Evolutionary conservation across 2,888 invertebrate genomes (phyloP), one percentile per base, ranked within the genome.

Genomic region (Dryobota labecula): DNA sequence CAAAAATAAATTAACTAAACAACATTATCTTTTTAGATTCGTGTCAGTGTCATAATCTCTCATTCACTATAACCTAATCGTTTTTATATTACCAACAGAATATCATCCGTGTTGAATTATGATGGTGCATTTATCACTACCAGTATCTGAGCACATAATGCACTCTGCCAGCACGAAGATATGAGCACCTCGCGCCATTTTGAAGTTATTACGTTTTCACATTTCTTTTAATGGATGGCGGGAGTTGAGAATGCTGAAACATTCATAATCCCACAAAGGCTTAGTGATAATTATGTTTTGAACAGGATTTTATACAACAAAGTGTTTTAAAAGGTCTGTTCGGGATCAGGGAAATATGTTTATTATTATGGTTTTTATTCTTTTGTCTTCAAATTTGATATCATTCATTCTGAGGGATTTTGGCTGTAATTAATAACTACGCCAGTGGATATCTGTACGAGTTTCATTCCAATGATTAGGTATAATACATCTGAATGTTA

Each of bases 181-280:
- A 82, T 66, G 74, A 73, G 78, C n/a, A 73, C 53, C n/a, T 33
- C 43, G 7, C 67, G 69, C 54, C 75, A 75, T 81, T 82, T 64
- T 64, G 54, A 75, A 81, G 51, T 70, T 54, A 54, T 74, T 70
- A 70, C 67, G 13, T 66, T 66, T 71, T 47, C 62, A 69, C 76
- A 73, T 67, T 72, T 73, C 56, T 60, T 82, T 58, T 71, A 68
- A 79, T 71, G 70, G 73, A 77, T 67, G 27, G 61, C 5, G 57
- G 30, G 41, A 27, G n/a, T 54, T 64, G 54, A 15, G 2, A 27
- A 45, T 58, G 33, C 27, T 66, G 49, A 45, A 75, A 56, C 27
- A 51, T 30, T 57, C 49, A 15, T 49, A 54, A 62, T 75, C 47
- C 11, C 18, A 58, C 45, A 64, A 74, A 66, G 53, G 62, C 24